These are phyloP conservation scores for Clarias magur DNA, from an alignment of 2,113 vertebrate species.

Conservation along the genomic window DNA sequence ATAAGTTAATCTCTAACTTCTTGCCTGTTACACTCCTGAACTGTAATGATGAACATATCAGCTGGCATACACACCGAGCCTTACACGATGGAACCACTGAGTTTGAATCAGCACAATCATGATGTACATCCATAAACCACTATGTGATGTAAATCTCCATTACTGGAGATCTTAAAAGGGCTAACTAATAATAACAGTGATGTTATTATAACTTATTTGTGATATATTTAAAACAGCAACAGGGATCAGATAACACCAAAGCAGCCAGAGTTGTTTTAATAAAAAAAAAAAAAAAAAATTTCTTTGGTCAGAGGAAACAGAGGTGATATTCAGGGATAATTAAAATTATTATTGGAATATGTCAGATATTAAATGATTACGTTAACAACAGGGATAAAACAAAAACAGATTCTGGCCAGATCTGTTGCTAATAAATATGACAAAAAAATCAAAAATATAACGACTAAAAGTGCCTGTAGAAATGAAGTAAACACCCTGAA, in stretches of 20 bases:
- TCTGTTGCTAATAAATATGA: slow-evolving; percentile 48
- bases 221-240: not conserved
- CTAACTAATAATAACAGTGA: not conserved
- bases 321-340: slow-evolving; percentile 10
- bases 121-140: slow-evolving; percentile 7
- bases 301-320: slow-evolving; percentile 42
- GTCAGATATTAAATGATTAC: not conserved
- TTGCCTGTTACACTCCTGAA: slow-evolving; percentile 14
- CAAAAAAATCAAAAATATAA: not conserved
- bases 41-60: slow-evolving; percentile 2
- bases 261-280: slow-evolving; percentile 13
- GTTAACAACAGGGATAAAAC: not conserved
- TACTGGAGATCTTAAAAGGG: slow-evolving; percentile 8
- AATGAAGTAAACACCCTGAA: slow-evolving; percentile 35
- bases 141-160: not conserved
- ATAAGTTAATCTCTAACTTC: not conserved
- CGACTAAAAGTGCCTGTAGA: slow-evolving; percentile 46
- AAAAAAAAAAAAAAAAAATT: slow-evolving; percentile 13
- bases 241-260: not conserved
- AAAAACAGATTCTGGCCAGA: slow-evolving; percentile 31
- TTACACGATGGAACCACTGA: not conserved
- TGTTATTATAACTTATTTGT: not conserved
- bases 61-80: not conserved
- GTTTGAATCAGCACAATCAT: slow-evolving; percentile 28
- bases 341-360: not conserved